Evolutionary conservation across 2,113 vertebrate species (phyloP), one percentile per base, ranked within the genome.

Genomic region (Naja naja): DNA sequence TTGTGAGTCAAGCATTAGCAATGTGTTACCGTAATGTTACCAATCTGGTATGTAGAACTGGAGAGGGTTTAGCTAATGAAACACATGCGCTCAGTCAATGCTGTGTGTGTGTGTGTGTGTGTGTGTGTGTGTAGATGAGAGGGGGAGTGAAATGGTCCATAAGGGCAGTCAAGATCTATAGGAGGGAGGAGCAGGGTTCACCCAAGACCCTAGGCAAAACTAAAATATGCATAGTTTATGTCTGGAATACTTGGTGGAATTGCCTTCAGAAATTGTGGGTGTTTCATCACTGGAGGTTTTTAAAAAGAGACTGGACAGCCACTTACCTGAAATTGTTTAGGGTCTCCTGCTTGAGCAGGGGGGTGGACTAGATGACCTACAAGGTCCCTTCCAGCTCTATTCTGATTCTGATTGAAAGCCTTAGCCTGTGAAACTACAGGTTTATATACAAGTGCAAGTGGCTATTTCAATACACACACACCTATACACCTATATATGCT

Each of bases 1-100:
- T 96, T 95, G 96, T 97, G 97, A 97, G 97, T 97, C 97, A 97
- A 97, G 94, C 54, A 93, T 96, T 97, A 95, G 97, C 95, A 97
- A 97, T 97, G 97, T 94, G 96, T 97, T 97, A 94, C 95, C 95
- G 94, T 96, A 96, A 97, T 97, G 96, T 97, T 97, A 96, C 96
- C 95, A 85, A 93, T 96, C 96, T 96, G 96, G 96, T 96, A 96
- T 96, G 96, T 95, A 7, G 95, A 95, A 96, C 95, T 94, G 34
- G 85, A 94, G 91, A 94, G 97, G 94, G 87, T n/a, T 12, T 94
- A 92, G 95, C 96, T 96, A 85, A 23, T 60, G 93, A 96, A 96
- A 94, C 90, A 92, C 91, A 11, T 90, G 92, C 93, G 95, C 95
- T 94, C 85, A 95, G 95, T 93, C 16, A 8, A 10, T 18, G 3